A percentile compares a stretch with the other conserved stretches of the same genome.
Conservation (phyloP, 2,113 vertebrate species). For the Larimichthys polyactis region DNA sequence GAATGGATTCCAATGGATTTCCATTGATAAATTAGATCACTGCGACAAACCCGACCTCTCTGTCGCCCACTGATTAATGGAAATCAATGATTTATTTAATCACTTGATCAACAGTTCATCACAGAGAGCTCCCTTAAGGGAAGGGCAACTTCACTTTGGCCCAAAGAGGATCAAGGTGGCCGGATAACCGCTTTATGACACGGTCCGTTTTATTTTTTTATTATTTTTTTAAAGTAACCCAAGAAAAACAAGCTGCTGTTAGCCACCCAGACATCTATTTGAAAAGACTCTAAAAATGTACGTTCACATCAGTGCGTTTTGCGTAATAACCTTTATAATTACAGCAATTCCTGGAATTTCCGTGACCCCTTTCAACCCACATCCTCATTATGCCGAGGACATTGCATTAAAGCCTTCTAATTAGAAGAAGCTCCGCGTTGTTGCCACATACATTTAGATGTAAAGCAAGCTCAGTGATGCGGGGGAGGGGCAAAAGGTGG, state of each 20-base stretch:
- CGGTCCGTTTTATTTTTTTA: not conserved
- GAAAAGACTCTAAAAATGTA: not conserved
- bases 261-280: not conserved
- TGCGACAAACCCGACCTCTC: conserved; percentile 16
- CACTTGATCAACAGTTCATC: conserved; percentile 61
- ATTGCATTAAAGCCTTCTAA: conserved; percentile 46
- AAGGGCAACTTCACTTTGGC: conserved; percentile 11
- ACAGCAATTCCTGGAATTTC: conserved; percentile 42
- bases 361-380: conserved; percentile 43
- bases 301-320: not conserved
- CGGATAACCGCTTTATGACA: conserved; percentile 6
- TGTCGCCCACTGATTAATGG: conserved; percentile 42
- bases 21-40: conserved; percentile 65
- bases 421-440: conserved; percentile 38
- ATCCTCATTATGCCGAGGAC: conserved; percentile 50
- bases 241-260: not conserved
- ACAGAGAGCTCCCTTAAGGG: conserved; percentile 25
- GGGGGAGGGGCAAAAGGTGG: not conserved
- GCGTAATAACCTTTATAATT: conserved; percentile 30
- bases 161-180: conserved; percentile 43
- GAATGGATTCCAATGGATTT: conserved; percentile 62
- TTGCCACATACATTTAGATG: conserved; percentile 28
- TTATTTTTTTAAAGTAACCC: not conserved
- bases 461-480: conserved; percentile 1
- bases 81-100: conserved; percentile 73